Evolutionary conservation across 2,888 invertebrate species (phyloP), one percentile per base, ranked within the genome.

Genomic region (Ptychoptera albimana): DNA sequence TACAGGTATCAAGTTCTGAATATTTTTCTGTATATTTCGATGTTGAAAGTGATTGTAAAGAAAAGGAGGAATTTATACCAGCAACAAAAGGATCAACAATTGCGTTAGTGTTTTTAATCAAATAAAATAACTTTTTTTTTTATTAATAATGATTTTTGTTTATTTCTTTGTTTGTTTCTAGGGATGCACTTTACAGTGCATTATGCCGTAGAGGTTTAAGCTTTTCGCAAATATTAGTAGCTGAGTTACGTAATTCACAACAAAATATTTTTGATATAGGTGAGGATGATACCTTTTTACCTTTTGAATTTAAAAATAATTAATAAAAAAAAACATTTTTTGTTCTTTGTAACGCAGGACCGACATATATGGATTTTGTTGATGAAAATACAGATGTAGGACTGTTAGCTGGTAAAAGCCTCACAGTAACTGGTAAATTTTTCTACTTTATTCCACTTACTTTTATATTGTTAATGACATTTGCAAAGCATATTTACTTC

Each of bases 21-120:
- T 81, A 75, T 59, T 79, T 80, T 63, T 77, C 77, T 53, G 77
- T 81, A 49, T 74, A 73, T 59, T 80, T 80, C 61, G 78, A 78
- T 57, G 67, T 73, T n/a, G 65, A 68, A 39, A 56, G 57, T 46
- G 71, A 66, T 60, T 54, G 64, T 64, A 60, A 74, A 63, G 69
- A 70, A 34, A 74, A 75, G 50, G 75, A 80, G 61, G 77, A 79
- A 58, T 31, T 40, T 13, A 69, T 79, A 51, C 76, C 78, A 14
- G 79, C 77, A 9, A 69, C 71, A 45, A 75, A 77, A 57, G 79
- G 79, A 54, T 70, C 73, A 46, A 73, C 72, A 49, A 64, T 81
- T 51, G 69, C 70, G 81, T 81, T 67, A 75, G 79, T 72, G 35
- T 42, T 31, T 35, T 15, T 3, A 14, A 31, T 40, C 4, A 39